These are phyloP conservation scores for Linhomoeus sp. DNA, from an alignment of 2,888 invertebrate species.

Conservation along the genomic window DNA sequence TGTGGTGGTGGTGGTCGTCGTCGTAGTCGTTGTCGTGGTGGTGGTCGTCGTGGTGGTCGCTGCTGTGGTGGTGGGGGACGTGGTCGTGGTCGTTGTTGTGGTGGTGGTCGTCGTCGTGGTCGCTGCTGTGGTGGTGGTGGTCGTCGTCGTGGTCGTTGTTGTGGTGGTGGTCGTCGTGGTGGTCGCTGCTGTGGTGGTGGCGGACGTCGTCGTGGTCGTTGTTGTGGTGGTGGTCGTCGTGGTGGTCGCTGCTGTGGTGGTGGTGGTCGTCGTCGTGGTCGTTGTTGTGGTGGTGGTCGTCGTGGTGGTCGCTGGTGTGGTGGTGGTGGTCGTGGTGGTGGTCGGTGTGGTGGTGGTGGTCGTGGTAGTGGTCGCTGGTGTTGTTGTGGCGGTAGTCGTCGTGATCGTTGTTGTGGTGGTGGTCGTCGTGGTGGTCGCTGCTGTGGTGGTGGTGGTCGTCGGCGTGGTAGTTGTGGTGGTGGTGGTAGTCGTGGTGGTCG, in stretches of 20 bases:
- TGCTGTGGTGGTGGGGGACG: too few species aligned
- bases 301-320: neutral
- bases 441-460: neutral
- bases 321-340: neutral
- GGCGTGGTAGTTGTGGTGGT: neutral
- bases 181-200: too few species aligned
- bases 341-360: neutral
- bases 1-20: neutral
- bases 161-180: too few species aligned
- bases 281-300: too few species aligned
- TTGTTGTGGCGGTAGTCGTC: neutral
- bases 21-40: neutral
- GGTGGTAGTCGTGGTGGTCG: neutral
- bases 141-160: too few species aligned
- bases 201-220: too few species aligned
- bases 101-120: too few species aligned
- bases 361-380: neutral
- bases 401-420: neutral
- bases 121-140: too few species aligned
- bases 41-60: neutral
- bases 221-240: too few species aligned
- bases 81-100: too few species aligned
- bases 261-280: too few species aligned
- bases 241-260: too few species aligned
- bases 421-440: neutral